Conservation (phyloP, 2,113 vertebrate genomes). For the Eretmochelys imbricata region DNA sequence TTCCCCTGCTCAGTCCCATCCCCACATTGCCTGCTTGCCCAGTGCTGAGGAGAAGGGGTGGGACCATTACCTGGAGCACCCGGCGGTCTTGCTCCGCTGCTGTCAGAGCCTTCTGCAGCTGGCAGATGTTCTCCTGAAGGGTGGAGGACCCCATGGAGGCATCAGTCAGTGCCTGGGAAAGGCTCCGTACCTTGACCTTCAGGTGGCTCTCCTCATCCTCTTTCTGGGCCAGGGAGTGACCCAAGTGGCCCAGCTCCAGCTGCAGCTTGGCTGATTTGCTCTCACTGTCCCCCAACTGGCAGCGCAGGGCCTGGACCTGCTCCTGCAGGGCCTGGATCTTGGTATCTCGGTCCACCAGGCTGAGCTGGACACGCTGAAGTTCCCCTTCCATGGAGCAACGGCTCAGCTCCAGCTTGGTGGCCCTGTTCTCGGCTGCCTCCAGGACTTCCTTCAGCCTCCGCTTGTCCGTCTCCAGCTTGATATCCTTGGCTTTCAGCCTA, state of each 20-base stretch:
- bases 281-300: conserved; percentile 79
- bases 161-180: conserved; percentile 71
- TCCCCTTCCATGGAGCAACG: conserved; percentile 78
- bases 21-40: not conserved
- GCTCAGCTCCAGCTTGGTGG: conserved; percentile 74
- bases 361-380: conserved; percentile 77
- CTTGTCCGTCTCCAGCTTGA: conserved; percentile 67
- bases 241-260: conserved; percentile 72
- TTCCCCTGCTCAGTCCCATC: not conserved
- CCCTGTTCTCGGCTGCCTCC: conserved; percentile 74
- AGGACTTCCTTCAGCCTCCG: conserved; percentile 76
- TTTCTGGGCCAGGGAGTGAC: conserved; percentile 67
- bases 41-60: not conserved
- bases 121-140: conserved; percentile 77
- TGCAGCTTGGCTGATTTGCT: conserved; percentile 67
- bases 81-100: conserved; percentile 80
- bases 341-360: conserved; percentile 73
- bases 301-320: conserved; percentile 70
- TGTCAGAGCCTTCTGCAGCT: conserved; percentile 79
- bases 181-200: conserved; percentile 77
- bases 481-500: conserved; percentile 58
- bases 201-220: conserved; percentile 79
- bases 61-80: conserved; percentile 79
- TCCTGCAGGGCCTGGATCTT: conserved; percentile 75
- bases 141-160: conserved; percentile 57